Evolutionary conservation across 2,888 invertebrate species (phyloP), one percentile per base, ranked within the genome.

Genomic region (Eustalomyia histrio): DNA sequence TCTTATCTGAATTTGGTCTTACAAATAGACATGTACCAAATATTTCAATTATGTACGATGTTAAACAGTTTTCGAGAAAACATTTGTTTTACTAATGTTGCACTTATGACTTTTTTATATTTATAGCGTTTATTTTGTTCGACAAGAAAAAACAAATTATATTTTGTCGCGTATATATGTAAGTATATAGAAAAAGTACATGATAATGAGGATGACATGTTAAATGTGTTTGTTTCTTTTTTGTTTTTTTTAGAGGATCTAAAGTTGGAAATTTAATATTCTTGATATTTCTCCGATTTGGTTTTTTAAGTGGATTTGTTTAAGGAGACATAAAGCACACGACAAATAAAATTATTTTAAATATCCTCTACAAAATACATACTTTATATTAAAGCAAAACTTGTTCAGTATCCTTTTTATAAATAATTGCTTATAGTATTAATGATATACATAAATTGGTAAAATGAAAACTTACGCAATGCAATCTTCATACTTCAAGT

Each of bases 21-120:
- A 29, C 29, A 6, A 29, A 4, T 53, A 43, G 58, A 65, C 29
- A 12, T 53, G 33, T 35, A 74, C 50, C 17, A 29, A 29, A 6
- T 29, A 74, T 60, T 43, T 75, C 43, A 60, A 68, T 60, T 10
- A 57, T 79, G 24, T 60, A 60, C 61, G 39, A 71, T 60, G 67
- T 75, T 71, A 71, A 71, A 76, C 50, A 24, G 52, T 61, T 52
- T 75, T 76, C 43, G 21, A 24, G 58, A 68, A 68, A 69, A 68
- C 58, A 60, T 76, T 80, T 80, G 72, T 68, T 68, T 61, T 5
- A 21, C 72, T 76, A 76, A 80, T 76, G 76, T 50, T 72, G 57
- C 61, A 68, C 76, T 80, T 72, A 80, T 61, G 57, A 57, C 18
- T 39, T 76, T 72, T 55, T 55, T 39, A 39, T 39, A 39, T 39